Percentiles rank a stretch among this genome's conserved stretches.
Evolutionary conservation across 2,113 vertebrate genomes (phyloP).

Genomic region (Hemiscyllium ocellatum): DNA sequence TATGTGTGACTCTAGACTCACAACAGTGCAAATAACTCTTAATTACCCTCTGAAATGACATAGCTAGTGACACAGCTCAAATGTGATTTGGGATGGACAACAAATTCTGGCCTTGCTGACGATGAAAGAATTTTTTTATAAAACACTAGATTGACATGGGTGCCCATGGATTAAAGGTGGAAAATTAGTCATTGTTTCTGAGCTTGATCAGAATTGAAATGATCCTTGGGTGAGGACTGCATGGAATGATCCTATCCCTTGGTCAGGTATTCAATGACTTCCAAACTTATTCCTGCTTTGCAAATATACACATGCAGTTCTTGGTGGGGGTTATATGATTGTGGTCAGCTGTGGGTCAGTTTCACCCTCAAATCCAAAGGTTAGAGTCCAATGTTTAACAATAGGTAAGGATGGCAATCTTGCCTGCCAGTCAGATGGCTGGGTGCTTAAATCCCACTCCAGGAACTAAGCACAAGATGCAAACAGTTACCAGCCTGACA

Average conservation of each 20-base stretch:
- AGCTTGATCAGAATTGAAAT: neutral
- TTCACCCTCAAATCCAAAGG: neutral
- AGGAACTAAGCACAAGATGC: neutral
- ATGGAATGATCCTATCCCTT: neutral
- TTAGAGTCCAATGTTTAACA: neutral
- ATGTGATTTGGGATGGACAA: too few species aligned
- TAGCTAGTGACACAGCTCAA: too few species aligned
- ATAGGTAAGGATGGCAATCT: neutral
- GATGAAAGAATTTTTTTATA: too few species aligned
- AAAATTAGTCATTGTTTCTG: neutral
- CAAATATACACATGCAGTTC: neutral
- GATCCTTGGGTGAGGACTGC: neutral
- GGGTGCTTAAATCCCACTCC: neutral
- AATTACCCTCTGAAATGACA: too few species aligned
- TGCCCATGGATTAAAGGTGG: neutral
- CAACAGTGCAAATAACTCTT: too few species aligned
- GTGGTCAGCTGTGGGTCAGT: neutral
- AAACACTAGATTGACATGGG: too few species aligned
- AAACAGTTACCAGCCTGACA: neutral
- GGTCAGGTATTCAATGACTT: neutral
- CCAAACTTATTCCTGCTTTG: neutral
- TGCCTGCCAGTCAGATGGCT: neutral
- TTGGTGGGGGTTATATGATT: neutral
- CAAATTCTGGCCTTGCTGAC: too few species aligned
- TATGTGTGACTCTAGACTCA: too few species aligned